These are phyloP conservation scores for Anagrus nilaparvatae DNA, from an alignment of 1,140 invertebrate genomes.

Conservation along the genomic window DNA sequence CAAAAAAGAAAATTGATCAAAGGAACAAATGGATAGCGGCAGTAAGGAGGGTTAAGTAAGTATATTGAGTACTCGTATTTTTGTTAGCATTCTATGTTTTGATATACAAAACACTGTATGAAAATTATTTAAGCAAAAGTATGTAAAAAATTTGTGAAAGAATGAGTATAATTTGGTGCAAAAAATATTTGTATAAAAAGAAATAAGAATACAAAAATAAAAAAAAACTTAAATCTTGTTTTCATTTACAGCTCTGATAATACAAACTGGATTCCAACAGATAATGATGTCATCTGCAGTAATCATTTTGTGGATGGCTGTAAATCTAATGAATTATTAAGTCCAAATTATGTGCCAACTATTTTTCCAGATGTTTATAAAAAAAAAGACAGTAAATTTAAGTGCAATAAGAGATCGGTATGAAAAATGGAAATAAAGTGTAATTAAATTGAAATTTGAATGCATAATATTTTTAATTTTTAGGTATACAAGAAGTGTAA, in stretches of 20 bases:
- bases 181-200: no score
- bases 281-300: constrained; percentile 8
- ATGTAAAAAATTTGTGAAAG: not conserved
- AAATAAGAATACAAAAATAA: no score
- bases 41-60: constrained; percentile 1
- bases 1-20: not conserved
- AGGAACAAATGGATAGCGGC: not conserved
- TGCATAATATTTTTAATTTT: no score
- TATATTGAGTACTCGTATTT: not conserved
- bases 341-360: constrained; percentile 10
- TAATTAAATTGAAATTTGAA: no score
- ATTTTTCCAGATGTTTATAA: constrained; percentile 12
- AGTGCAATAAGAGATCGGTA: not conserved
- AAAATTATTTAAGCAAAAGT: no score
- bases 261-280: constrained; percentile 6
- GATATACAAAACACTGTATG: no score
- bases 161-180: not conserved
- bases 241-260: not conserved
- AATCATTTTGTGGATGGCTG: constrained; percentile 11
- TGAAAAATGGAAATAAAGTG: no score
- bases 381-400: constrained; percentile 1
- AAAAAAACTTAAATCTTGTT: no score
- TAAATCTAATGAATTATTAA: constrained; percentile 7
- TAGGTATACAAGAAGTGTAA: no score
- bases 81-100: not conserved